Base-by-base conservation (phyloP, 1,140 invertebrate species). In the Heliconius eleuchia region DNA sequence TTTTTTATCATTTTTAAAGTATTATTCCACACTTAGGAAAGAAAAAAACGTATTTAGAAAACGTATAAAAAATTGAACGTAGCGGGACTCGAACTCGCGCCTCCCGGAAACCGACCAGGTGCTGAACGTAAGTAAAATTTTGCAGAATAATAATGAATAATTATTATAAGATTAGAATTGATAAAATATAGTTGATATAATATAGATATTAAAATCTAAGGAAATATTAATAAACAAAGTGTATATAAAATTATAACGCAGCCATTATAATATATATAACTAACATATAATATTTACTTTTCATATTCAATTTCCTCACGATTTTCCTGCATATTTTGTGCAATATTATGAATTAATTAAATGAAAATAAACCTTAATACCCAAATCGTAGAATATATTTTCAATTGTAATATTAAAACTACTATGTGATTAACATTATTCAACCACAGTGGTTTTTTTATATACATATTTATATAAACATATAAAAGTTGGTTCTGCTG, bases 301-400 rank as follows among this genome's bases (percentile, higher is more conserved):
- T 66, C 27, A 34, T 42, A 46, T 80, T 72, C 39, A 70, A 76
- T 72, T 80, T 80, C 79, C 76, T 77, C 79, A 77, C 79, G 75
- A 73, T 76, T 80, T 80, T 77, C 79, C 73, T 77, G 72, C 60
- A 74, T 73, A 70, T 74, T 60, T 39, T 80, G 39, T 76, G 72
- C 76, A 73, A 77, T 46, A 73, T 39, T 76, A 11, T 52, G 2
- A 30, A 23, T 16, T 66, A 16, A 16, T 30, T 27, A 2, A 30
- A 30, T 27, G 8, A 66, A 30, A 16, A 27, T 66, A 66, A 66
- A 16, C 60, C 27, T 66, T 30, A 66, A 27, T 66, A 30, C 11
- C 16, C 4, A 23, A 30, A 66, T 2, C 9, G 27, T 66, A 30
- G n/a, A 66, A 66, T 16, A 66, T 66, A 30, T 16, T 30, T 66